Conservation (phyloP, 1,140 invertebrate species). For the Drosophila bipectinata region DNA sequence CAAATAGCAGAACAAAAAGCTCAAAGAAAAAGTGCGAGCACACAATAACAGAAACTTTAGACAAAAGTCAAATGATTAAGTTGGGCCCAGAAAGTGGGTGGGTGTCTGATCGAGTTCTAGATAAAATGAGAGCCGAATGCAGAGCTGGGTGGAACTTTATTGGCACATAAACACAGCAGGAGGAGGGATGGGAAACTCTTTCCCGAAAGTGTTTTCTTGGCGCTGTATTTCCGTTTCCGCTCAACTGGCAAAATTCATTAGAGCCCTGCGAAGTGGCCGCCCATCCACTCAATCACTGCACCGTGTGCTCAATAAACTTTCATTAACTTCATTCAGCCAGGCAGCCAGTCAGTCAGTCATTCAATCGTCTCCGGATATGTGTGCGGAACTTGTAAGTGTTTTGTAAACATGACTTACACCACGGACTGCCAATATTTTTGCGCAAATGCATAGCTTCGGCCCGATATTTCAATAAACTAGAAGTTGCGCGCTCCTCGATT, state of each 20-base stretch:
- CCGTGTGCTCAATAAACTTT: conserved; percentile 74
- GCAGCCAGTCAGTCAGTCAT: conserved; percentile 47
- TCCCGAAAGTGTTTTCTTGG: conserved; percentile 36
- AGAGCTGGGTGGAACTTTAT: conserved; percentile 59
- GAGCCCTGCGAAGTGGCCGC: conserved; percentile 50
- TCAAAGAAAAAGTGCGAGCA: neutral
- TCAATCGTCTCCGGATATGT: conserved; percentile 14
- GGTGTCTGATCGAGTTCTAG: neutral
- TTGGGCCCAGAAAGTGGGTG: conserved; percentile 6
- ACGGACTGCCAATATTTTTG: conserved; percentile 67
- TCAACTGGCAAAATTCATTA: conserved; percentile 79
- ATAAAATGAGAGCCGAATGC: conserved; percentile 38
- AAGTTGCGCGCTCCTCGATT: conserved; percentile 6
- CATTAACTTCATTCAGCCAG: conserved; percentile 70
- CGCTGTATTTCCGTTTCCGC: conserved; percentile 72
- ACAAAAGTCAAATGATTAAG: conserved; percentile 66
- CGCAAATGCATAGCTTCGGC: conserved; percentile 29
- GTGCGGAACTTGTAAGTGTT: conserved; percentile 65
- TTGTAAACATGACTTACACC: conserved; percentile 73
- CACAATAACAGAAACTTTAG: conserved; percentile 58
- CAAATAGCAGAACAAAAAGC: conserved; percentile 50
- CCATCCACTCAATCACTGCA: conserved; percentile 44
- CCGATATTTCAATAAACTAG: conserved; percentile 54
- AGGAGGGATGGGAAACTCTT: conserved; percentile 1
- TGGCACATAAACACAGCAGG: conserved; percentile 13